Evolutionary conservation across 2,113 vertebrate species (phyloP).

Genomic region (Hypomesus transpacificus): DNA sequence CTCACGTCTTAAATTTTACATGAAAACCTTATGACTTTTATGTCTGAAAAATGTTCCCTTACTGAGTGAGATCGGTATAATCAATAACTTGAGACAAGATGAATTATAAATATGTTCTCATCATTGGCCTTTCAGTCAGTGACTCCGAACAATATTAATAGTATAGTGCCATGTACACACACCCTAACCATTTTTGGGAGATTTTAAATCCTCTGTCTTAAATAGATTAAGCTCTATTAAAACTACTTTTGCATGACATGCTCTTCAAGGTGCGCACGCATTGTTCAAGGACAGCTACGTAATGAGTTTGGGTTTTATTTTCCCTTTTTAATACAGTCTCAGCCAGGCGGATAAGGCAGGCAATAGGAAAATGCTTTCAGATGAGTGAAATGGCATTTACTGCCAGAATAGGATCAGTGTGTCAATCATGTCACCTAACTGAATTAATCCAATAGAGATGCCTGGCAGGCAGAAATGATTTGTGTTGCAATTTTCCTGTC

Average conservation of each 20-base stretch:
- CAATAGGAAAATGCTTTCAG: conserved; percentile 15
- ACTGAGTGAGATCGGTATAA: conserved; percentile 39
- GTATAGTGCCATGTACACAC: conserved; percentile 7
- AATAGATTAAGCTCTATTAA: conserved; percentile 32
- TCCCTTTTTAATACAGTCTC: conserved; percentile 16
- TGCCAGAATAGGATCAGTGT: conserved; percentile 20
- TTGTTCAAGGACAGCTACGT: conserved; percentile 22
- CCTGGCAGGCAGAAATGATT: conserved; percentile 14
- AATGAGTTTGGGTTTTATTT: conserved; percentile 14
- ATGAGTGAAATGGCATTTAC: conserved; percentile 23
- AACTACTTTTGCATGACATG: conserved; percentile 22
- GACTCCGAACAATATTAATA: conserved; percentile 14
- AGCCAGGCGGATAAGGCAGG: conserved; percentile 10
- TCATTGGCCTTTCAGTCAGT: conserved; percentile 6
- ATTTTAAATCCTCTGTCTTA: conserved; percentile 13
- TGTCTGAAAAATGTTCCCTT: conserved; percentile 33
- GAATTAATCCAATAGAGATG: conserved; percentile 20
- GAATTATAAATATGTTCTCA: conserved; percentile 26
- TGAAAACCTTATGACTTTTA: conserved; percentile 41
- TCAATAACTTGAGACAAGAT: conserved; percentile 46
- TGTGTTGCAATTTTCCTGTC: conserved; percentile 14
- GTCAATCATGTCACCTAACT: conserved; percentile 15
- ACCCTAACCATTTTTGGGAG: conserved; percentile 5
- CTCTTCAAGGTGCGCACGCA: conserved; percentile 18
- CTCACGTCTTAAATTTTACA: conserved; percentile 52